Percentiles rank a stretch among this genome's conserved stretches.
Evolutionary conservation across 2,113 vertebrate genomes (phyloP).

Genomic region (Antigone vipio): DNA sequence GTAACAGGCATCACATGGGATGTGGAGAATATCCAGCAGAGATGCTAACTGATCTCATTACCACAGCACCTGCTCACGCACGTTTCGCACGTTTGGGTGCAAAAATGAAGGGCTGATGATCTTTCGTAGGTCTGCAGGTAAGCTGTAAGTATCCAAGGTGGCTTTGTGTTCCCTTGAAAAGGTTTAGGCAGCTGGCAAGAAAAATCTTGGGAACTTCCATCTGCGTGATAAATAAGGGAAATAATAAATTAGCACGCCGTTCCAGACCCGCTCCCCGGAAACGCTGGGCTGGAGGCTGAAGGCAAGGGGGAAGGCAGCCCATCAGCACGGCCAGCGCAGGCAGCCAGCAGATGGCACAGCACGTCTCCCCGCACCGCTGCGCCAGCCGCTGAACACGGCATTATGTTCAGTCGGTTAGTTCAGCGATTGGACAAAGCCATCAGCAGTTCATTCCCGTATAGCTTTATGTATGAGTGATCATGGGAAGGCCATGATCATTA

Average conservation of each 20-base stretch:
- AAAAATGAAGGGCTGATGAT: accelerated
- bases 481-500: neutral
- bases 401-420: neutral
- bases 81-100: accelerated
- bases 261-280: accelerated
- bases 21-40: neutral
- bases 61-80: neutral
- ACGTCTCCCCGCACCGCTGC: accelerated
- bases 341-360: neutral
- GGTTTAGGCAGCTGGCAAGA: neutral
- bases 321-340: accelerated
- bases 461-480: neutral
- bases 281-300: neutral
- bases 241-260: neutral
- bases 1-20: neutral
- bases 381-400: neutral
- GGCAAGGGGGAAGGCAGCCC: accelerated
- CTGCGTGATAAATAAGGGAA: neutral
- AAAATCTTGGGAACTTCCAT: neutral
- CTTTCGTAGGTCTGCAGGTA: accelerated
- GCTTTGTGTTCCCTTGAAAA: neutral
- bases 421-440: neutral
- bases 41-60: neutral
- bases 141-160: neutral
- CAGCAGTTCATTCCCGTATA: accelerated